phyloP scores from a whole-genome alignment of 2,888 invertebrate species.

The Torymus auratus region DNA sequence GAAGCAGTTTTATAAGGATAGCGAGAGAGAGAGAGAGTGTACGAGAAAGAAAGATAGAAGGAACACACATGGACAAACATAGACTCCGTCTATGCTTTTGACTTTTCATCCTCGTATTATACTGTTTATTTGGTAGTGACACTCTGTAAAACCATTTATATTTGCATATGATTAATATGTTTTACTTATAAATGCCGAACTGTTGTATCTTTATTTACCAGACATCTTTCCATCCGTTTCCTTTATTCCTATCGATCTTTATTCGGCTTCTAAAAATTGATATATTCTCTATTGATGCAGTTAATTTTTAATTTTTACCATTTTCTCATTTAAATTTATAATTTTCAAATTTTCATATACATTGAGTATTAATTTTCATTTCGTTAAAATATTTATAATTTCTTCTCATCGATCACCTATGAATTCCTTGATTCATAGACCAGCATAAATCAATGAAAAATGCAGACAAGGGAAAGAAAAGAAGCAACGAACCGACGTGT shows the following conservation, averaged over 20 bases:
- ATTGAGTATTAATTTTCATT: too few relatives aligned
- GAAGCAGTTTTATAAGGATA: too few relatives aligned
- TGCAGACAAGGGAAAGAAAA: too few relatives aligned
- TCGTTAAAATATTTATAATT: too few relatives aligned
- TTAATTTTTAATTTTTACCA: too few relatives aligned
- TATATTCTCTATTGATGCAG: too few relatives aligned
- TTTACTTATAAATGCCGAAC: conserved; percentile 69
- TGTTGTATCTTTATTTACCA: conserved; percentile 17
- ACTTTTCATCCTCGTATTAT: conserved; percentile 70
- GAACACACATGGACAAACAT: conserved; percentile 60
- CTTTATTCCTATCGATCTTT: not conserved
- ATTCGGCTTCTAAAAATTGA: not conserved
- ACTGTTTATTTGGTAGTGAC: conserved; percentile 71
- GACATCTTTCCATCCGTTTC: not conserved
- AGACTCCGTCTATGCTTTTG: conserved; percentile 31
- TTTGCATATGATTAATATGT: conserved; percentile 75
- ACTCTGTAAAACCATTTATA: conserved; percentile 75
- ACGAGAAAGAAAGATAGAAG: conserved; percentile 48
- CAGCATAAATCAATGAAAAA: too few relatives aligned
- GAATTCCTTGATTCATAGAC: too few relatives aligned
- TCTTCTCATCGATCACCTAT: too few relatives aligned
- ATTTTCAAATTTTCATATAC: too few relatives aligned
- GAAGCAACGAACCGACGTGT: too few relatives aligned
- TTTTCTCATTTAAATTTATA: too few relatives aligned
- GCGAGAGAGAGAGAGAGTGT: not conserved